phyloP scores from a whole-genome alignment of 2,113 vertebrate species.

The Motacilla tschutschensis region DNA sequence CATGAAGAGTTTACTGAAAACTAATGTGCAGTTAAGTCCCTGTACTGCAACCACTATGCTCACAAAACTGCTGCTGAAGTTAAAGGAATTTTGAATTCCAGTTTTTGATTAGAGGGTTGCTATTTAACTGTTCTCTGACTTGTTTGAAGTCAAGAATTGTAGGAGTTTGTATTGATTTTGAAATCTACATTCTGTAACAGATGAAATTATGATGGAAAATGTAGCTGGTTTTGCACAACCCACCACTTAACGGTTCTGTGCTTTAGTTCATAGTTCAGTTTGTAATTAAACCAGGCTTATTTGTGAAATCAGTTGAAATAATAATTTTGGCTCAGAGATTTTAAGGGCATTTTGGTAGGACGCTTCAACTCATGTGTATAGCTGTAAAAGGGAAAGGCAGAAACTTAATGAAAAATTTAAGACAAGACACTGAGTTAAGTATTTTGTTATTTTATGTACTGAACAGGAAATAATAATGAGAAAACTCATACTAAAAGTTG shows the following conservation, averaged over 20 bases:
- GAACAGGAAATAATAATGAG: neutral
- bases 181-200: neutral
- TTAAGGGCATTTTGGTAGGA: neutral
- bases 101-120: neutral
- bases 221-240: neutral
- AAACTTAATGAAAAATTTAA: neutral
- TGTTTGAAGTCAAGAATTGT: neutral
- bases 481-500: neutral
- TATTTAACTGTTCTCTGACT: neutral
- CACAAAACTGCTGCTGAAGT: neutral
- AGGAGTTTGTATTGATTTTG: neutral
- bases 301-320: neutral
- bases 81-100: neutral
- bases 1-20: neutral
- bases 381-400: neutral
- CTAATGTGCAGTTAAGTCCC: neutral
- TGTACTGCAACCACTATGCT: neutral
- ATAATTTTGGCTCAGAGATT: neutral
- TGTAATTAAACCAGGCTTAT: neutral
- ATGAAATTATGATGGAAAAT: neutral
- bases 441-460: neutral
- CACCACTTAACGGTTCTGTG: rapidly evolving
- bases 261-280: neutral
- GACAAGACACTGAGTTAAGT: neutral
- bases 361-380: neutral